Conservation (phyloP, 2,888 invertebrate genomes). For the Trissoscelio sp. region DNA sequence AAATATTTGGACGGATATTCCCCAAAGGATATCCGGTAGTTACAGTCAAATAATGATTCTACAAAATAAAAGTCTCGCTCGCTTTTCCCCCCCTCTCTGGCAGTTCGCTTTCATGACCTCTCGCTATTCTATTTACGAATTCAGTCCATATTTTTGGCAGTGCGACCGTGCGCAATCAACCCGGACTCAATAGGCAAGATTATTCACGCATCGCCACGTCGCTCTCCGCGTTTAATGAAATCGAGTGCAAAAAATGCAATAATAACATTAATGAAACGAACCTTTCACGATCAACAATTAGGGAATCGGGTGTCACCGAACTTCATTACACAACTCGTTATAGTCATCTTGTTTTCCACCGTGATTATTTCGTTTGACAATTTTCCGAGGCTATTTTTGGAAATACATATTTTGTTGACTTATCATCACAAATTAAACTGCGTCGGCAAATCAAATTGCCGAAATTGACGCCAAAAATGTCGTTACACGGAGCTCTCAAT, state of each 20-base stretch:
- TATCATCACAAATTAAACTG: slow-evolving; percentile 30
- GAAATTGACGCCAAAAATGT: slow-evolving; percentile 17
- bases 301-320: slow-evolving; percentile 37
- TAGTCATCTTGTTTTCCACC: slow-evolving; percentile 25
- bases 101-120: slow-evolving; percentile 63
- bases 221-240: slow-evolving; percentile 70
- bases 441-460: slow-evolving; percentile 5
- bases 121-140: slow-evolving; percentile 68
- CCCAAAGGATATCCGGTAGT: slow-evolving; percentile 69
- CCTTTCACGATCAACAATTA: slow-evolving; percentile 55
- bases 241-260: slow-evolving; percentile 73
- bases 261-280: slow-evolving; percentile 75
- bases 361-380: slow-evolving; percentile 23
- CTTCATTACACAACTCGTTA: slow-evolving; percentile 47
- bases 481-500: slow-evolving; percentile 11
- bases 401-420: slow-evolving; percentile 14
- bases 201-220: slow-evolving; percentile 69
- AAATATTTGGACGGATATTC: slow-evolving; percentile 70
- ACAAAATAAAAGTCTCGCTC: slow-evolving; percentile 66
- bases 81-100: slow-evolving; percentile 1
- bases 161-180: slow-evolving; percentile 65
- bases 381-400: slow-evolving; percentile 3
- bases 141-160: slow-evolving; percentile 65
- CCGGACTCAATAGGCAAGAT: slow-evolving; percentile 70
- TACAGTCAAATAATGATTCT: slow-evolving; percentile 69